Evolutionary conservation across 2,888 invertebrate genomes (phyloP).

Genomic region (Lordiphosa andalusiaca): DNA sequence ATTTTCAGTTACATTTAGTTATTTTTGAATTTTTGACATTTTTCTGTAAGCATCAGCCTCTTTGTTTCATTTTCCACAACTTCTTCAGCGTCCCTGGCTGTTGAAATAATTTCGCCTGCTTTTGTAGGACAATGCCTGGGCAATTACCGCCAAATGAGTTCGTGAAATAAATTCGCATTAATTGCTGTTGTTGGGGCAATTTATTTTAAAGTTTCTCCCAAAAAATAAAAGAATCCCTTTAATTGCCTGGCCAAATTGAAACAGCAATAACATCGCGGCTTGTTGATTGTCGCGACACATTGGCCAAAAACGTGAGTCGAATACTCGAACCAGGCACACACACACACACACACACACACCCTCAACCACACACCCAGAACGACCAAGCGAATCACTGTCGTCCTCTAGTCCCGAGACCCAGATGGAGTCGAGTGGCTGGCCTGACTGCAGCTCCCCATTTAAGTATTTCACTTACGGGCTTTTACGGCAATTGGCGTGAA

Average conservation of each 20-base stretch:
- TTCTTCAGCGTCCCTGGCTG: constrained; percentile 3
- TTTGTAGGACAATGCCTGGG: constrained; percentile 38
- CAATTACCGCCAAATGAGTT: constrained; percentile 69
- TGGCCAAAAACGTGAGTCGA: constrained; percentile 67
- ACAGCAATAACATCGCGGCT: constrained; percentile 45
- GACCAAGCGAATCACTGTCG: constrained; percentile 28
- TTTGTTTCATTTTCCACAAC: neutral
- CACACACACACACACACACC: neutral
- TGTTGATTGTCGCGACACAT: constrained; percentile 70
- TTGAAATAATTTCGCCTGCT: constrained; percentile 22
- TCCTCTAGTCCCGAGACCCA: constrained; percentile 13
- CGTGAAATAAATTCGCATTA: constrained; percentile 67
- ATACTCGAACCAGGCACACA: constrained; percentile 28
- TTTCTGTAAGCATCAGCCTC: no score
- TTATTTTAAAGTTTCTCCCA: constrained; percentile 58
- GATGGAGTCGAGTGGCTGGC: constrained; percentile 8
- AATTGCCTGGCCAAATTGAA: constrained; percentile 47
- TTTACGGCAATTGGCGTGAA: constrained; percentile 70
- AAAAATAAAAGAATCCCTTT: constrained; percentile 35
- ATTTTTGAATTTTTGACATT: no score
- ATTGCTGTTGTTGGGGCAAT: constrained; percentile 61
- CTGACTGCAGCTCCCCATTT: constrained; percentile 51
- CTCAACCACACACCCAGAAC: constrained; percentile 5
- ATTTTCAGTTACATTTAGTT: no score
- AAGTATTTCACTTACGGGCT: constrained; percentile 68